Evolutionary conservation across 1,140 invertebrate species (phyloP), one percentile per base, ranked within the genome.

Genomic region (Drosophila subpulchrella): DNA sequence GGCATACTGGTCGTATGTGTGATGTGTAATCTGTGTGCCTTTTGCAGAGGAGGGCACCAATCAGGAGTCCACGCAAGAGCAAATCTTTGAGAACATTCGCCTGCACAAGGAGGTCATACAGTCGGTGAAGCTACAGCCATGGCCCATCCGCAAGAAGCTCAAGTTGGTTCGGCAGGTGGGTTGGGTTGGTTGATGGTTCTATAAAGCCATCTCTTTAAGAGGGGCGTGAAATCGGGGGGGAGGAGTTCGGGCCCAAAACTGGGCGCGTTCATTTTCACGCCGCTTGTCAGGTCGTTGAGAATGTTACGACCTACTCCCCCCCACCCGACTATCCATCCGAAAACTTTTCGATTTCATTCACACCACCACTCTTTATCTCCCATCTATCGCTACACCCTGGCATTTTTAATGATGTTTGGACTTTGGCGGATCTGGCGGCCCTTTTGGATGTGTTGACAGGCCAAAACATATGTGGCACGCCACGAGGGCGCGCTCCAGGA

Each of bases 61-160:
- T 54, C 93, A 93, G 44, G 93, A 93, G 55, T 94, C 94, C 30
- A 95, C 94, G 0, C 95, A 98, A 88, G 97, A 98, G 76, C 96
- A 97, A 92, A 97, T 99, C 59, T 96, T 97, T 83, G 97, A 98
- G 91, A 98, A 97, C 79, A 96, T 99, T 48, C 95, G 96, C 73
- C 92, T 98, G 20, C 98, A 99, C 92, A 99, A 99, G 92, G 97
- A 99, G 92, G 97, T 99, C 0, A 94, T 99, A 42, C 95, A 95
- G 57, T 97, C 96, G 30, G 96, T 98, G 3, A 97, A 97, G 83
- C 95, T 96, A 71, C 97, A 99, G 88, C 97, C 98, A 4, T 97
- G 98, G 95, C 94, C 95, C 34, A 97, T 99, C 93, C 93, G 95
- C 59, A 95, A 96, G 75, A 98, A 98, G 92, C 93, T 98, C 7